These are phyloP conservation scores for Pempheris klunzingeri DNA, from an alignment of 2,797 vertebrate genomes.

Conservation along the genomic window DNA sequence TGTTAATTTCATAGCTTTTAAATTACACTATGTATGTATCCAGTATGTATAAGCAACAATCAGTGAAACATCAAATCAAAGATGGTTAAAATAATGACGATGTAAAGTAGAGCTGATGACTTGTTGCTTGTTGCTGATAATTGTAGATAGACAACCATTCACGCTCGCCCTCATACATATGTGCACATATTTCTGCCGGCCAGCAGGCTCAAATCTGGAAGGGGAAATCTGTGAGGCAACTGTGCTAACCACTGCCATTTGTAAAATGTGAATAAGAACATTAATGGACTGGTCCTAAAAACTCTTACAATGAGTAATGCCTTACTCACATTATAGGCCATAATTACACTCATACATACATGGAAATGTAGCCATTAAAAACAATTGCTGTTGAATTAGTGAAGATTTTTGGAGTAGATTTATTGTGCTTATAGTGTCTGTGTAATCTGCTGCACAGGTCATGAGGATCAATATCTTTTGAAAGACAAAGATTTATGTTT, in stretches of 20 bases:
- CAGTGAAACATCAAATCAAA: background rate
- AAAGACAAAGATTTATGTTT: slow-evolving; percentile 6
- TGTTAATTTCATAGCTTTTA: background rate
- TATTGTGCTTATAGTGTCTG: background rate
- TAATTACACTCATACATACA: background rate
- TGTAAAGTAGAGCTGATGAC: background rate
- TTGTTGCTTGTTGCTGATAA: too few species aligned
- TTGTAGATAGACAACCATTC: too few species aligned
- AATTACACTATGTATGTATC: background rate
- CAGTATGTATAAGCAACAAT: background rate
- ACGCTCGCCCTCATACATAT: too few species aligned
- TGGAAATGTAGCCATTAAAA: background rate
- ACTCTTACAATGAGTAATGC: background rate
- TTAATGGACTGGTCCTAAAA: background rate
- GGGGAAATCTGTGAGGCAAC: too few species aligned
- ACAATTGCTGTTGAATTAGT: background rate
- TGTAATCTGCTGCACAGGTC: background rate
- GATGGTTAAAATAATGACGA: background rate
- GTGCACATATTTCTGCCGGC: too few species aligned
- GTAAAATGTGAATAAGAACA: background rate
- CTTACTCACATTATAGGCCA: background rate
- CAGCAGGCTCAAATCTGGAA: too few species aligned
- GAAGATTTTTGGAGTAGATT: background rate
- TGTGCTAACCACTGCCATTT: too few species aligned
- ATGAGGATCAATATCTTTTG: background rate